phyloP scores from a whole-genome alignment of 2,113 vertebrate genomes.

The Morphnarchus princeps region DNA sequence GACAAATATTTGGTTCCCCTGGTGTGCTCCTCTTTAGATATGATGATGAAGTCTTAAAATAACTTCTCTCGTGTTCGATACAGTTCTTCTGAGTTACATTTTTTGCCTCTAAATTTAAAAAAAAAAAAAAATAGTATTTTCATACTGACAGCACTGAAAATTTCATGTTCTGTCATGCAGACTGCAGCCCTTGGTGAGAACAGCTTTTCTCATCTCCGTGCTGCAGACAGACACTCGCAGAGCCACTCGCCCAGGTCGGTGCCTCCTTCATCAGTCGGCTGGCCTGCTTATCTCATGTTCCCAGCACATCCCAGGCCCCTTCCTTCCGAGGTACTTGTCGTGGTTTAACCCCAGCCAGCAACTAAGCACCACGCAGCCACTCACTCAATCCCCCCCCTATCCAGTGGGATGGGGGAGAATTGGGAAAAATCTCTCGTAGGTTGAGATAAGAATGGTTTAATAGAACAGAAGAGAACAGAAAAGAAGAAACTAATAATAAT shows the following conservation, averaged over 20 bases:
- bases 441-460: no score
- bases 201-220: neutral
- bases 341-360: no score
- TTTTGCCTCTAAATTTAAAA: neutral
- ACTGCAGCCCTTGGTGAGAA: neutral
- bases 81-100: neutral
- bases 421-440: no score
- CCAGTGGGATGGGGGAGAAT: no score
- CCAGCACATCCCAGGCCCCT: neutral
- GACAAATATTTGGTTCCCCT: slow-evolving; percentile 14
- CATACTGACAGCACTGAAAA: neutral
- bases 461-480: no score
- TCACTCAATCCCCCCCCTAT: no score
- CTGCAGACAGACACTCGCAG: neutral
- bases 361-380: no score
- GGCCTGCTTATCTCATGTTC: neutral
- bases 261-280: neutral
- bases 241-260: neutral
- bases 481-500: no score
- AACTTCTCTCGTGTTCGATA: neutral
- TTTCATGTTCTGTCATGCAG: neutral
- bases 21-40: neutral
- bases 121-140: neutral
- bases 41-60: slow-evolving; percentile 15
- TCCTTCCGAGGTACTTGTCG: neutral